Percentiles rank a stretch among this genome's conserved stretches.
These are phyloP conservation scores for Agrilus biguttatus DNA, from an alignment of 2,888 invertebrate species.

Conservation along the genomic window DNA sequence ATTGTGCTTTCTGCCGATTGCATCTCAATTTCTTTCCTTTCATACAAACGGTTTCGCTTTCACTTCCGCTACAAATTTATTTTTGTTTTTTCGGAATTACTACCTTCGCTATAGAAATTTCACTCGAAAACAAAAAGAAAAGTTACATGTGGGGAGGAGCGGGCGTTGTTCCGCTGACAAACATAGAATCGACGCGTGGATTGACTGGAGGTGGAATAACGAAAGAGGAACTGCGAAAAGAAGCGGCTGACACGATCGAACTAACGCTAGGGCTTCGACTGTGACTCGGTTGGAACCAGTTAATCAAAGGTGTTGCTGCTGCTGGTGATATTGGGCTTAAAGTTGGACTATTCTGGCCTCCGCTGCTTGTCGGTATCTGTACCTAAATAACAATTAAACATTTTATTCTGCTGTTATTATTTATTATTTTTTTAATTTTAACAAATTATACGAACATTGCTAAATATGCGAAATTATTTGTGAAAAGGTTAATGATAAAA, in stretches of 20 bases:
- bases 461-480: not conserved
- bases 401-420: not conserved
- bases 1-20: no score
- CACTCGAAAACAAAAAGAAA: constrained; percentile 27
- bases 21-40: no score
- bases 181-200: constrained; percentile 8
- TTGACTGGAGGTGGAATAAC: constrained; percentile 1
- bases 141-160: constrained; percentile 25
- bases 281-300: constrained; percentile 21
- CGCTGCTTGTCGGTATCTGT: constrained; percentile 19
- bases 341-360: constrained; percentile 27
- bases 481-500: no score
- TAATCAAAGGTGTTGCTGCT: constrained; percentile 17
- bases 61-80: no score
- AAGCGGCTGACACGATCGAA: constrained; percentile 31
- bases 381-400: constrained; percentile 5
- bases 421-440: no score
- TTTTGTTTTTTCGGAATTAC: constrained; percentile 7
- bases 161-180: constrained; percentile 25
- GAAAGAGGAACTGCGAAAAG: constrained; percentile 20
- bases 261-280: constrained; percentile 26
- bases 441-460: no score
- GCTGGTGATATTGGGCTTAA: constrained; percentile 28
- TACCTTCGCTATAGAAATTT: constrained; percentile 13
- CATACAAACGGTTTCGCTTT: no score